A percentile compares a stretch with the other conserved stretches of the same genome.
These are phyloP conservation scores for Cirrhinus molitorella DNA, from an alignment of 2,797 vertebrate species.

Conservation along the genomic window DNA sequence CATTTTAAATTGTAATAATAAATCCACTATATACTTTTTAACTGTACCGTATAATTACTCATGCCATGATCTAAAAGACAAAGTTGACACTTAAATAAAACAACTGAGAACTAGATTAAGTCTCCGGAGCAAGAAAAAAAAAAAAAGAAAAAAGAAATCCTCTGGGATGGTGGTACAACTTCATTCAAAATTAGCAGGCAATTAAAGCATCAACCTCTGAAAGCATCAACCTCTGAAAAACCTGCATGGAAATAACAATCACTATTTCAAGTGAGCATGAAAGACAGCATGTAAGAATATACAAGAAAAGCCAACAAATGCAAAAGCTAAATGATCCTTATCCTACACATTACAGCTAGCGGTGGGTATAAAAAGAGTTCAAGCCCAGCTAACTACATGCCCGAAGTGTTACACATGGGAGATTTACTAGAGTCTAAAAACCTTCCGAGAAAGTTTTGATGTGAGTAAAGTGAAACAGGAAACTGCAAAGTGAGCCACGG, in stretches of 20 bases:
- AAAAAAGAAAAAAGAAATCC: not conserved
- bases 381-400: not conserved
- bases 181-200: not conserved
- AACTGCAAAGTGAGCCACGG: conserved; percentile 11
- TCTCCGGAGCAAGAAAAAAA: not conserved
- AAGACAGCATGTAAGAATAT: not conserved
- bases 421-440: conserved; percentile 11
- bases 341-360: not conserved
- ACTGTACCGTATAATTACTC: not conserved
- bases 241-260: not conserved
- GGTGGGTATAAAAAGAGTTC: not conserved
- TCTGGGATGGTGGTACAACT: not conserved
- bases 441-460: conserved; percentile 24
- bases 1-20: too few relatives aligned
- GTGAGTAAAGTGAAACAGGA: not conserved
- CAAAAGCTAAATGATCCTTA: not conserved
- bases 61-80: not conserved
- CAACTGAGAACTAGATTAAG: not conserved
- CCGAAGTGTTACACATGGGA: conserved; percentile 8
- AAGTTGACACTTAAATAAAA: conserved; percentile 18
- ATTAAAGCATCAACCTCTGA: not conserved
- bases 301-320: not conserved
- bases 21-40: not conserved
- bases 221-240: too few relatives aligned
- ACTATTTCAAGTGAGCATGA: not conserved